Conservation (phyloP, 2,113 vertebrate genomes). For the Centrocercus urophasianus region DNA sequence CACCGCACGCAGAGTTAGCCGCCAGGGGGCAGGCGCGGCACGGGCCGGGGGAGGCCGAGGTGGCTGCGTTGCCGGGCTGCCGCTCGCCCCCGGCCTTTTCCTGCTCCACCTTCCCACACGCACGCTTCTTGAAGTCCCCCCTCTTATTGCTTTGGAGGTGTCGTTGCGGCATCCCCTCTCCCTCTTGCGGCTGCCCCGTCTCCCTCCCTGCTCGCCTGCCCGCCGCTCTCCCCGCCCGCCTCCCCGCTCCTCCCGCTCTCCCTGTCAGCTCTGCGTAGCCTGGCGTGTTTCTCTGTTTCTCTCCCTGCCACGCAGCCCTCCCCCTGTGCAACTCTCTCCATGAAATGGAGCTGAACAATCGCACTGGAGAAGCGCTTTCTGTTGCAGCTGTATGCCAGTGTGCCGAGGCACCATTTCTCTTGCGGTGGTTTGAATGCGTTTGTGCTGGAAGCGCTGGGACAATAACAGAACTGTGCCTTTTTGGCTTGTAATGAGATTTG, state of each 20-base stretch:
- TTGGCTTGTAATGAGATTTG: neutral
- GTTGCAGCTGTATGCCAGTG: neutral
- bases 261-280: neutral
- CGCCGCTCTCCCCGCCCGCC: neutral
- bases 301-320: neutral
- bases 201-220: neutral
- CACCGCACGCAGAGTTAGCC: neutral
- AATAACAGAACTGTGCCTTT: neutral
- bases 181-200: neutral
- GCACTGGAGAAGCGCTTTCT: constrained; percentile 20
- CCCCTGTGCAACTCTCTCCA: constrained; percentile 46
- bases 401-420: constrained; percentile 1
- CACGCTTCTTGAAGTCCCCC: too few species aligned
- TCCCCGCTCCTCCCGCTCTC: constrained; percentile 1
- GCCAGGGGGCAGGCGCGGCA: neutral
- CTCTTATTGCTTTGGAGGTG: too few species aligned
- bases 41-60: neutral
- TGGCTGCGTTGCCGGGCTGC: neutral
- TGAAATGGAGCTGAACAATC: constrained; percentile 55
- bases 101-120: neutral
- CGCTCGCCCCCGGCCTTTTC: neutral
- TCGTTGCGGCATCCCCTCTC: neutral
- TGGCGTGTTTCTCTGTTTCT: neutral
- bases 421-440: neutral
- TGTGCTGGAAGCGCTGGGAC: neutral